phyloP scores from a whole-genome alignment of 1,140 invertebrate species.

The Coenobita brevimanus region DNA sequence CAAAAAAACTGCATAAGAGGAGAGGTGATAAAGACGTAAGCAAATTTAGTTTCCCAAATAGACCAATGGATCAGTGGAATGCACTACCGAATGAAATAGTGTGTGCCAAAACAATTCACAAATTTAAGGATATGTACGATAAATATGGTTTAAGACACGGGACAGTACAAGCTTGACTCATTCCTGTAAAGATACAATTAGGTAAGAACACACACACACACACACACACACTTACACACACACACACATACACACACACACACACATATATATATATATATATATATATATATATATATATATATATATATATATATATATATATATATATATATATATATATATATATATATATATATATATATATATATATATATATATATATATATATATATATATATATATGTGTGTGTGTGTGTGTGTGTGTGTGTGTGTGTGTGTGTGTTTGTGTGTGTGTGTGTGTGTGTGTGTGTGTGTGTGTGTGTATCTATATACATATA shows the following conservation, averaged over 20 bases:
- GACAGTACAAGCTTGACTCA: too few species aligned
- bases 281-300: constrained; percentile 38
- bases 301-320: constrained; percentile 29
- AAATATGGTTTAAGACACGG: too few species aligned
- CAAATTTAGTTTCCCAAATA: background rate
- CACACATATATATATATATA: constrained; percentile 34
- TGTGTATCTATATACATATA: too few species aligned
- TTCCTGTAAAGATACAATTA: too few species aligned
- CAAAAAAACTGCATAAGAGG: background rate
- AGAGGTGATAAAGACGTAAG: background rate
- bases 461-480: constrained; percentile 1
- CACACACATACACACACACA: constrained; percentile 9
- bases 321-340: constrained; percentile 26
- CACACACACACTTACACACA: constrained; percentile 1
- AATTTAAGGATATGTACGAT: too few species aligned
- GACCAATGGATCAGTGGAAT: too few species aligned
- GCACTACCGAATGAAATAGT: too few species aligned
- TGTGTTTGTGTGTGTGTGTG: constrained; percentile 1
- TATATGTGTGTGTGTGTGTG: constrained; percentile 17
- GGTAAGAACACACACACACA: background rate
- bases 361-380: constrained; percentile 40
- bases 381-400: constrained; percentile 44
- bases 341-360: constrained; percentile 28
- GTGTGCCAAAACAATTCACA: too few species aligned
- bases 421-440: background rate